Percentiles rank a stretch among this genome's conserved stretches.
These are phyloP conservation scores for Pomacea maculata DNA, from an alignment of 1,140 invertebrate species.

Conservation along the genomic window DNA sequence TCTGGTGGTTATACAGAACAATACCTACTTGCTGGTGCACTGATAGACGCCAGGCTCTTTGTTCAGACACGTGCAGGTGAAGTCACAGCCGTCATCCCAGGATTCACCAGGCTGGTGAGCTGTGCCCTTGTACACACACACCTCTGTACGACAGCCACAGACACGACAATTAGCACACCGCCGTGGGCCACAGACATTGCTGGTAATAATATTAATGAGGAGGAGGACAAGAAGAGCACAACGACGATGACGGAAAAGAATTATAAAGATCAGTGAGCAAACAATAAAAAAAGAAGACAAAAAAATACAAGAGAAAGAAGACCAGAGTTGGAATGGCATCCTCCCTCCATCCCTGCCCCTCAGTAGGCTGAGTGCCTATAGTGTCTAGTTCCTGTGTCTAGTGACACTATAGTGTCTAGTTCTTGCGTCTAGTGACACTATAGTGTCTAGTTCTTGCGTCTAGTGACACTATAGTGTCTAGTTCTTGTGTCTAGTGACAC, in stretches of 20 bases:
- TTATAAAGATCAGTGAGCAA: no score
- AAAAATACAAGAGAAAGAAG: neutral
- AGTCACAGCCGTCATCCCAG: slow-evolving; percentile 29
- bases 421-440: neutral
- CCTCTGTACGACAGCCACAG: neutral
- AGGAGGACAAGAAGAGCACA: neutral
- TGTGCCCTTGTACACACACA: slow-evolving; percentile 24
- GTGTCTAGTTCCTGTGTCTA: no score
- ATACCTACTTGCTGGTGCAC: slow-evolving; percentile 31
- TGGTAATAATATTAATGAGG: neutral
- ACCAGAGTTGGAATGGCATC: no score
- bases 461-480: no score
- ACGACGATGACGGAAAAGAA: neutral
- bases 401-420: no score
- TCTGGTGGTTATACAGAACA: no score
- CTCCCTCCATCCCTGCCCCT: no score
- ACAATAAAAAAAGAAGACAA: neutral
- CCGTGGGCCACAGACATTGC: neutral
- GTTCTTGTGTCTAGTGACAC: no score
- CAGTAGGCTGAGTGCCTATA: no score
- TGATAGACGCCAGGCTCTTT: slow-evolving; percentile 24
- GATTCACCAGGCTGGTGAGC: slow-evolving; percentile 11
- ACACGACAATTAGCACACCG: no score
- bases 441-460: neutral
- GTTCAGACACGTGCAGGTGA: slow-evolving; percentile 22